These are phyloP conservation scores for Crocodylus rhombifer DNA, from an alignment of 2,797 vertebrate genomes.

Conservation along the genomic window DNA sequence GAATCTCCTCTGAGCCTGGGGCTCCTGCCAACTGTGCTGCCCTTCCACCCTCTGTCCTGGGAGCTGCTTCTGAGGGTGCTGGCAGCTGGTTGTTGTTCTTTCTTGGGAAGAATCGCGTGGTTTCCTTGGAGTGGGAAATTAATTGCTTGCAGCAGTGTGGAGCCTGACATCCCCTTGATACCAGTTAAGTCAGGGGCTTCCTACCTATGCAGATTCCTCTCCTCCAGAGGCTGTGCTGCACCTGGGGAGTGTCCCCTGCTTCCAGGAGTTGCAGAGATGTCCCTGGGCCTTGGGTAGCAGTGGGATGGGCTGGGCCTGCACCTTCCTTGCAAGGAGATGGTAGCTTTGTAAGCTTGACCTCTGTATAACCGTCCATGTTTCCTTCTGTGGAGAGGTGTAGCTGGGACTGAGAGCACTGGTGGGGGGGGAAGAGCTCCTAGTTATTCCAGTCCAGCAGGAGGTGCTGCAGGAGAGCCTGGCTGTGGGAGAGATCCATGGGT, in stretches of 20 bases:
- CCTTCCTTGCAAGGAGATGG: neutral
- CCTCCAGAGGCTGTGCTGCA: neutral
- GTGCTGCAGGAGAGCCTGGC: too few relatives aligned
- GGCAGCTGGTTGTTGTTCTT: neutral
- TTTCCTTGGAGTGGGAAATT: neutral
- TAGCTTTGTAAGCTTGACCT: too few relatives aligned
- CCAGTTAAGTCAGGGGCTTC: constrained; percentile 25
- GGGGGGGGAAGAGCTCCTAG: too few relatives aligned
- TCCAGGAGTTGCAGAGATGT: neutral
- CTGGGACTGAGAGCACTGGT: too few relatives aligned
- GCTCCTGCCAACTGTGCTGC: neutral
- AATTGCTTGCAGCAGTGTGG: neutral
- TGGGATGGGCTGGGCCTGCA: neutral
- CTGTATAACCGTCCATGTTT: too few relatives aligned
- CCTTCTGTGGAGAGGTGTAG: too few relatives aligned
- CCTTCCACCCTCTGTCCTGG: neutral
- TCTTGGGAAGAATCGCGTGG: neutral
- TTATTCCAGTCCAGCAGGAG: too few relatives aligned
- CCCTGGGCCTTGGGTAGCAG: neutral
- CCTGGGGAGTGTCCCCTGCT: neutral
- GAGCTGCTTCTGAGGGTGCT: neutral
- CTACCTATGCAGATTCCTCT: neutral
- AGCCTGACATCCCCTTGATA: neutral
- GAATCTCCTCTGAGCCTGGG: too few relatives aligned
- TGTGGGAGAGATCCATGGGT: too few relatives aligned